These are phyloP conservation scores for Leptestheria dahalacensis DNA, from an alignment of 1,140 invertebrate species.

Conservation along the genomic window DNA sequence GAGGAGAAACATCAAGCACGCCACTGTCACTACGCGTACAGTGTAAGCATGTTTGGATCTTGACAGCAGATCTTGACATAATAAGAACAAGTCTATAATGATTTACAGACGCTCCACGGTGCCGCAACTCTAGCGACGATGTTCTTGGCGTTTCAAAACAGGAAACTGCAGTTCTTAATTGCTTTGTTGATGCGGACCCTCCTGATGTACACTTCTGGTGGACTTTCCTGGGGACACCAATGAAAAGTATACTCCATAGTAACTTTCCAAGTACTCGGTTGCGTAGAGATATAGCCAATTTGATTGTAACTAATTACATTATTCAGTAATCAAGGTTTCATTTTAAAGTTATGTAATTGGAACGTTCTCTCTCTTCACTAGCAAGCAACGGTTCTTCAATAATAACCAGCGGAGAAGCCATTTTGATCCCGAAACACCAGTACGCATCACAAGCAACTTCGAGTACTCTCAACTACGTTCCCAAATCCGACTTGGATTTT, in stretches of 20 bases:
- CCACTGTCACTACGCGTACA: conserved; percentile 54
- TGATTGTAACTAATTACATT: too few relatives aligned
- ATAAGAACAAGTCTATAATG: neutral
- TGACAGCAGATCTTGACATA: neutral
- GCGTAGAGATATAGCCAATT: too few relatives aligned
- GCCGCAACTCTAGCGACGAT: conserved; percentile 47
- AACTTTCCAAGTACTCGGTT: neutral
- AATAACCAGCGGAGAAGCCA: conserved; percentile 40
- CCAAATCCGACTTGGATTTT: conserved; percentile 52
- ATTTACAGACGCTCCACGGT: conserved; percentile 58
- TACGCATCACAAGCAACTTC: conserved; percentile 44
- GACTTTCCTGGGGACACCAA: conserved; percentile 16
- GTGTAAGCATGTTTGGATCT: conserved; percentile 44
- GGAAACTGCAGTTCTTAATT: conserved; percentile 62
- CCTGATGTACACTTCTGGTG: conserved; percentile 27
- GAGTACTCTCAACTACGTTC: conserved; percentile 57
- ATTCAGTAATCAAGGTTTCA: too few relatives aligned
- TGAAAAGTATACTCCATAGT: conserved; percentile 9
- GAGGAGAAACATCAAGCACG: conserved; percentile 25
- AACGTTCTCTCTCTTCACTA: neutral
- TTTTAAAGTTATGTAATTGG: neutral
- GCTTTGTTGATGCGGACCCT: conserved; percentile 72
- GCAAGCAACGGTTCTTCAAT: neutral
- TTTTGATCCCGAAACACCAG: conserved; percentile 48
- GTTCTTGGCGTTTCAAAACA: conserved; percentile 67